A percentile compares a stretch with the other conserved stretches of the same genome.
phyloP scores from a whole-genome alignment of 2,113 vertebrate genomes.

The Macheiramphus alcinus region DNA sequence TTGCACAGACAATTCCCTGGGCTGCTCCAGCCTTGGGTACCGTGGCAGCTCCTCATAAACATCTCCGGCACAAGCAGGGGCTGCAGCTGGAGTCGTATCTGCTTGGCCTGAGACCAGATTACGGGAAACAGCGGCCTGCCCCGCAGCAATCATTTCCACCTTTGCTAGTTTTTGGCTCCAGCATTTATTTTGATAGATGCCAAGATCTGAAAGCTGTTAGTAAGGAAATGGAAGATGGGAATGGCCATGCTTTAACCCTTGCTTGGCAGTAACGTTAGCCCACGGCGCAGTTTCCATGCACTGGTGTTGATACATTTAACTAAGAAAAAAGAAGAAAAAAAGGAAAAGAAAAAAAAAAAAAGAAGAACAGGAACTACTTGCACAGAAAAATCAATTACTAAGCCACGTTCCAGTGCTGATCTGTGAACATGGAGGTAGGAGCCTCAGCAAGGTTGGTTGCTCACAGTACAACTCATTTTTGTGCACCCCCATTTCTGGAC shows the following conservation, averaged over 20 bases:
- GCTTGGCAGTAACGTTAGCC: neutral
- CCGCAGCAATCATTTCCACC: neutral
- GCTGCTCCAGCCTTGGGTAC: neutral
- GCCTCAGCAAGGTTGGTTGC: neutral
- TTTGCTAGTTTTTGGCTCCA: slow-evolving; percentile 23
- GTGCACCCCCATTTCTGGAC: neutral
- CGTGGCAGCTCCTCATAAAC: neutral
- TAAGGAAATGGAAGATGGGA: neutral
- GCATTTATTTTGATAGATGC: slow-evolving; percentile 14
- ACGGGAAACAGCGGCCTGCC: neutral
- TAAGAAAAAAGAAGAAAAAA: neutral
- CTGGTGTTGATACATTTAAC: neutral
- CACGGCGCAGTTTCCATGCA: fast-evolving
- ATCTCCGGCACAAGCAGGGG: neutral
- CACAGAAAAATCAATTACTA: neutral
- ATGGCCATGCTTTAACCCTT: neutral
- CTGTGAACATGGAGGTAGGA: neutral
- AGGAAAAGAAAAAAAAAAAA: fast-evolving
- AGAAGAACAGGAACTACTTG: neutral
- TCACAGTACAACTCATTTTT: neutral
- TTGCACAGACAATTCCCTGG: neutral
- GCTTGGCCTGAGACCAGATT: neutral
- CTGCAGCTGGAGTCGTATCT: neutral
- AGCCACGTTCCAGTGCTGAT: neutral
- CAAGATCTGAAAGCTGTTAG: slow-evolving; percentile 4